Evolutionary conservation across 2,797 vertebrate genomes (phyloP), one percentile per base, ranked within the genome.

Genomic region (Gorsachius magnificus): DNA sequence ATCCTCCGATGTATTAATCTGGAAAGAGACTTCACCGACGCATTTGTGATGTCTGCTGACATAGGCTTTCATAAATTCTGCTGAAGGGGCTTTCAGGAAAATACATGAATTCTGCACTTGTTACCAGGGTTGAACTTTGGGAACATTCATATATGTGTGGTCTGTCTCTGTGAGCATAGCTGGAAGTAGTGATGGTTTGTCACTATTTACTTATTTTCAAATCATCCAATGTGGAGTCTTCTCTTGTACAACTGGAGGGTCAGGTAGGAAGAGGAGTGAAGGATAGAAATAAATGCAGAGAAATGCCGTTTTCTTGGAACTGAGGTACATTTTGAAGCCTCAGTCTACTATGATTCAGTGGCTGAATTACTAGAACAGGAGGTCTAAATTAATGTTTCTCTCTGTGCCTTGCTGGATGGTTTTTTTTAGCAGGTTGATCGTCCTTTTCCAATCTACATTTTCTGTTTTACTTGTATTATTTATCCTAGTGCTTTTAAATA

Each of bases 381-480:
- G 94, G 83, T 80, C 38, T 61, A 77, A 94, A 88, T 91, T 89
- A 87, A 82, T 68, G 19, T 88, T 76, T 76, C 68, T 90, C 25
- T 91, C 51, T 95, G 68, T 85, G 24, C 60, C 68, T 87, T 92
- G 75, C 79, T 96, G 83, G 74, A 58, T 87, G 81, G 81, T 4
- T 2, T 36, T 87, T 96, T 91, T 83, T 75, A 85, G 31, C 53
- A 92, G 75, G 86, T 89, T 94, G 89, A 89, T 94, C 45, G 87
- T 78, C 35, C 29, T 90, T 83, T 93, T 90, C 80, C 70, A 46
- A 75, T 77, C 66, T 75, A 65, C 78, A 48, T 83, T 82, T 92
- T 96, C 83, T 83, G 31, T 87, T 89, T 87, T 89, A 90, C 48
- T 90, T 90, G 6, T 82, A 66, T 93, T 95, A 93, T 95, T 95